Percentiles rank a stretch among this genome's conserved stretches.
Conservation (phyloP, 2,888 invertebrate genomes). For the Asteroscopus sphinx region DNA sequence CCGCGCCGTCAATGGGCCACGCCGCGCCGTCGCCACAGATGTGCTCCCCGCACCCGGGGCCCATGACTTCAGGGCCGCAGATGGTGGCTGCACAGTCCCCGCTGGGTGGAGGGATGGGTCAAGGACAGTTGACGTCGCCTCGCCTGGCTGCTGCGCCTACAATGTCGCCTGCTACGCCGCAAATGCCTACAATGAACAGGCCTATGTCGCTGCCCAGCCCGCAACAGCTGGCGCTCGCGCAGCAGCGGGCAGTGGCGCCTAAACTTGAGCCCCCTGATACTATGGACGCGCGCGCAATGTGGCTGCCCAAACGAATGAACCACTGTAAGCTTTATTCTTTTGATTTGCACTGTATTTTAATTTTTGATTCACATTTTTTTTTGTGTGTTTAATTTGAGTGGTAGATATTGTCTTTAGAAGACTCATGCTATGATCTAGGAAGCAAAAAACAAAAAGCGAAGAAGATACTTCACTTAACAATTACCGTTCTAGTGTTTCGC, state of each 20-base stretch:
- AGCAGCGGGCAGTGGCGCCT: constrained; percentile 86
- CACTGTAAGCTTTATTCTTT: constrained; percentile 90
- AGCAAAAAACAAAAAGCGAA: too few relatives aligned
- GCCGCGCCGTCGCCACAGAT: constrained; percentile 62
- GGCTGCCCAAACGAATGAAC: constrained; percentile 92
- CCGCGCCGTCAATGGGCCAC: constrained; percentile 62
- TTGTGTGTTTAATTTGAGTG: constrained; percentile 25
- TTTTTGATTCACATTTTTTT: constrained; percentile 56
- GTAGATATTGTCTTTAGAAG: constrained; percentile 24
- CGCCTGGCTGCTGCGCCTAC: constrained; percentile 82
- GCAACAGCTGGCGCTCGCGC: constrained; percentile 81
- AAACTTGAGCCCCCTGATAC: constrained; percentile 91
- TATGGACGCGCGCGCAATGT: constrained; percentile 90
- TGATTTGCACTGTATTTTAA: constrained; percentile 65
- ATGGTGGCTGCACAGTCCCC: constrained; percentile 68
- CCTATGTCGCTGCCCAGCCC: constrained; percentile 81
- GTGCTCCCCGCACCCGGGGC: constrained; percentile 71
- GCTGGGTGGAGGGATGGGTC: constrained; percentile 64
- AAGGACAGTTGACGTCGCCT: constrained; percentile 83
- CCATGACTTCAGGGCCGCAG: constrained; percentile 77
- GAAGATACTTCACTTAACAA: too few relatives aligned
- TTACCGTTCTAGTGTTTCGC: too few relatives aligned
- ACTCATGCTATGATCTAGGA: too few relatives aligned
- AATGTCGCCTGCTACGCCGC: constrained; percentile 85
- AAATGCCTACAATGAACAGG: constrained; percentile 81